These are phyloP conservation scores for Sorex maritimensis DNA, from an alignment of 2,797 vertebrate genomes.

Conservation along the genomic window DNA sequence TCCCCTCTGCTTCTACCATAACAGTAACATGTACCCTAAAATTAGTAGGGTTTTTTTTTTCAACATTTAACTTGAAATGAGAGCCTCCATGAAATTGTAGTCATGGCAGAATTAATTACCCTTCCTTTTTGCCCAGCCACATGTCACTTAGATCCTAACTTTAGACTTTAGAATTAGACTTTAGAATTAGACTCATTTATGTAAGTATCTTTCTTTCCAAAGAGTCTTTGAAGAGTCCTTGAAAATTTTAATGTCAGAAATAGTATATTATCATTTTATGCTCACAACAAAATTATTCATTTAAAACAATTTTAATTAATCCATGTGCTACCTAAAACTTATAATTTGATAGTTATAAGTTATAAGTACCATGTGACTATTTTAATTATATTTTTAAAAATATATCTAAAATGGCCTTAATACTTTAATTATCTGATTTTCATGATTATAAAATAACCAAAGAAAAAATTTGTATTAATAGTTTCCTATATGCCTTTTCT, in stretches of 20 bases:
- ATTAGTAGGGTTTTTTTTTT: not conserved
- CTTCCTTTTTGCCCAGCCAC: conserved; percentile 5
- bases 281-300: not conserved
- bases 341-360: conserved; percentile 14
- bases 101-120: conserved; percentile 3
- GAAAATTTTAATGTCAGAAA: conserved; percentile 1
- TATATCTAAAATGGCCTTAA: conserved; percentile 8
- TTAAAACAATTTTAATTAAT: conserved; percentile 67
- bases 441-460: conserved; percentile 34
- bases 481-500: conserved; percentile 56
- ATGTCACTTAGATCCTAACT: not conserved
- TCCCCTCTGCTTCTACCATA: not conserved
- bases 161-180: no score
- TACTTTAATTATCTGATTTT: conserved; percentile 44
- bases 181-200: conserved; percentile 26
- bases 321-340: conserved; percentile 39
- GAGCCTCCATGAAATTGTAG: conserved; percentile 26
- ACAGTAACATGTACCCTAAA: conserved; percentile 39
- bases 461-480: conserved; percentile 58
- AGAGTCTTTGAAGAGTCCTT: not conserved
- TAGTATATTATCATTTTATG: not conserved
- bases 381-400: conserved; percentile 52
- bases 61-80: conserved; percentile 38
- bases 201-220: conserved; percentile 4
- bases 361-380: not conserved